Conservation (phyloP, 2,797 vertebrate species). For the Calcarius lapponicus region DNA sequence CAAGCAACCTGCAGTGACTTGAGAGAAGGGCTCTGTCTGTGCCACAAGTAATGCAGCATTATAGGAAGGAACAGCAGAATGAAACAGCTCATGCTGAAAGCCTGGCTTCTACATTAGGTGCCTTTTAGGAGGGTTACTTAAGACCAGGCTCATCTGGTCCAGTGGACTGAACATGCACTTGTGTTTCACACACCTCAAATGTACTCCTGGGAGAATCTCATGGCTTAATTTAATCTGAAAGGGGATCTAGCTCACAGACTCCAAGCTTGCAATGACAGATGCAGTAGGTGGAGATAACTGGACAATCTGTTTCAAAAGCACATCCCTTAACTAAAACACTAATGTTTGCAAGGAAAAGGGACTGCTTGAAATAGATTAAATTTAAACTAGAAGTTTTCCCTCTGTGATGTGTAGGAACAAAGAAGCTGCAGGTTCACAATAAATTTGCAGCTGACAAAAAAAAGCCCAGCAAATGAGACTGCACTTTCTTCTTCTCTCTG, state of each 20-base stretch:
- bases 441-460: neutral
- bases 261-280: neutral
- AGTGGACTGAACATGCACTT: neutral
- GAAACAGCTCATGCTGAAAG: constrained; percentile 1
- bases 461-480: neutral
- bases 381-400: neutral
- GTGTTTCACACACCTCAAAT: neutral
- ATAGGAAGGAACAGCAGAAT: neutral
- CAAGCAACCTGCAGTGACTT: neutral
- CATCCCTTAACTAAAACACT: neutral
- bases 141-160: neutral
- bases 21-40: neutral
- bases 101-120: neutral
- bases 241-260: neutral
- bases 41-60: neutral
- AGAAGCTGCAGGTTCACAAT: neutral
- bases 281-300: neutral
- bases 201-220: neutral
- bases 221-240: neutral
- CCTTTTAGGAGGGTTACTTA: neutral
- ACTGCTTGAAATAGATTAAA: neutral
- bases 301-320: neutral
- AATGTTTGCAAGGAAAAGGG: neutral
- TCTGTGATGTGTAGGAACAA: neutral
- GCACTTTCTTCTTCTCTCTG: constrained; percentile 7